Evolutionary conservation across 2,888 invertebrate species (phyloP).

Genomic region (Esperia sulphurella): DNA sequence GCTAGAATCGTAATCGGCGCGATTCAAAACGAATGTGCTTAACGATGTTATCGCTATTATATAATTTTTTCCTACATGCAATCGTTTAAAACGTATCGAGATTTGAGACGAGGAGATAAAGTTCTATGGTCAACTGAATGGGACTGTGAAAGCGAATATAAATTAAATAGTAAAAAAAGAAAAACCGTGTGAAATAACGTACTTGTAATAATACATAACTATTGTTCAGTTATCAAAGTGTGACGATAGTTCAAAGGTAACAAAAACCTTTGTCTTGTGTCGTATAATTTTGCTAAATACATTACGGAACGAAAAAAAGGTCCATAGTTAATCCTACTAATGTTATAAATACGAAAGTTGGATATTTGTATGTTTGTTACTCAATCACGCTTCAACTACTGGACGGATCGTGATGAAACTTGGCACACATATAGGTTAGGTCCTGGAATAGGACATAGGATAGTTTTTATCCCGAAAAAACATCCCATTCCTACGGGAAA

Average conservation of each 20-base stretch:
- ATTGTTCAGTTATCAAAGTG: not conserved
- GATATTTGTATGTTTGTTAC: no score
- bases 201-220: not conserved
- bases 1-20: slow-evolving; percentile 14
- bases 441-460: no score
- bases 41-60: slow-evolving; percentile 19
- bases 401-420: no score
- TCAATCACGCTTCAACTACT: no score
- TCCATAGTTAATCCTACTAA: no score
- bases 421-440: no score
- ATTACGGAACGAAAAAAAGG: not conserved
- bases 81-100: slow-evolving; percentile 18
- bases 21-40: slow-evolving; percentile 13
- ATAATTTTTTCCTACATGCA: slow-evolving; percentile 16
- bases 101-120: slow-evolving; percentile 12
- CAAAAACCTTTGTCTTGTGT: no score
- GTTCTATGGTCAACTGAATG: slow-evolving; percentile 2
- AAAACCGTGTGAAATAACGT: not conserved
- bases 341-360: no score
- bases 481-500: no score
- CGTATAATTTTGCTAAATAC: no score
- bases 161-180: not conserved
- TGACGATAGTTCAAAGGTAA: not conserved
- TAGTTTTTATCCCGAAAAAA: no score
- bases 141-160: slow-evolving; percentile 10